These are phyloP conservation scores for Lycaena phlaeas DNA, from an alignment of 2,888 invertebrate species.

Conservation along the genomic window DNA sequence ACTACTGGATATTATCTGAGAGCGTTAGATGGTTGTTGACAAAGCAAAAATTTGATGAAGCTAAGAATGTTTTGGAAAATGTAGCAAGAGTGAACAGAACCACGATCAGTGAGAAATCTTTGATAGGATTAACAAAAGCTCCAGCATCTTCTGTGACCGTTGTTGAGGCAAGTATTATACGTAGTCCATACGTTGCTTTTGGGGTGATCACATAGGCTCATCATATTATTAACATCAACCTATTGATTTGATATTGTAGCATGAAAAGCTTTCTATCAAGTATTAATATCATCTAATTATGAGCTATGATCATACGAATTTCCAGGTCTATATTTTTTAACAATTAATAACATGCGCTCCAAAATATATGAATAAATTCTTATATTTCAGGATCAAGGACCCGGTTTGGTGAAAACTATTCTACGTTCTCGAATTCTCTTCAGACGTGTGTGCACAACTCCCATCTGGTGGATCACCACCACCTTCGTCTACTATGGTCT, in stretches of 20 bases:
- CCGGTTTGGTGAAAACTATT: slow-evolving; percentile 25
- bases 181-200: no score
- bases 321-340: no score
- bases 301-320: no score
- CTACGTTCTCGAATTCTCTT: slow-evolving; percentile 35
- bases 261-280: no score
- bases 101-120: slow-evolving; percentile 64
- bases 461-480: slow-evolving; percentile 84
- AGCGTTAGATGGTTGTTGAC: slow-evolving; percentile 85
- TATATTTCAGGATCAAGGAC: slow-evolving; percentile 15
- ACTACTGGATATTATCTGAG: slow-evolving; percentile 78
- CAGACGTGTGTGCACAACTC: slow-evolving; percentile 75
- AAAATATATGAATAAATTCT: no score
- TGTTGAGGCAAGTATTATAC: background rate
- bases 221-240: no score
- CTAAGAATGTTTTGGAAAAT: slow-evolving; percentile 72
- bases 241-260: no score
- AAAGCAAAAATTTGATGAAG: slow-evolving; percentile 75
- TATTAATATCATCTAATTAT: no score
- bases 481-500: slow-evolving; percentile 86
- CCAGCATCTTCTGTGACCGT: slow-evolving; percentile 28
- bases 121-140: slow-evolving; percentile 48
- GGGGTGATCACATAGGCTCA: no score
- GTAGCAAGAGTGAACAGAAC: slow-evolving; percentile 76
- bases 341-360: no score